Conservation (phyloP, 2,888 invertebrate genomes). For the Zygaena filipendulae region DNA sequence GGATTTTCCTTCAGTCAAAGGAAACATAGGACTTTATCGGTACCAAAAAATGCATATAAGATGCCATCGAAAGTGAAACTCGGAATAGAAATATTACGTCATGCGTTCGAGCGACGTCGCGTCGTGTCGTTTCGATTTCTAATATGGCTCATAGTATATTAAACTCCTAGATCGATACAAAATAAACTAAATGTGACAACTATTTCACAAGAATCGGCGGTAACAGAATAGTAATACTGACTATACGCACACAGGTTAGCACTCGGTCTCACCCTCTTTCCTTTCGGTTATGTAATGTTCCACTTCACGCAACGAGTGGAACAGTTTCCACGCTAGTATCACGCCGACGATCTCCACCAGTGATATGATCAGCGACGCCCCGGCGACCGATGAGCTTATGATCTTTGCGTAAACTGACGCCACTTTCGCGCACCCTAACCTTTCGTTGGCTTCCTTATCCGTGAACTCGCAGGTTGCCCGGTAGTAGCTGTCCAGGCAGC, state of each 20-base stretch:
- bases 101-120: no score
- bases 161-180: no score
- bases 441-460: constrained; percentile 58
- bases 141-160: no score
- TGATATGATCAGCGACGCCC: constrained; percentile 46
- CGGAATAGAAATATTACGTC: no score
- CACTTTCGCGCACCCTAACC: constrained; percentile 59
- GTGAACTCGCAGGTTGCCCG: constrained; percentile 55
- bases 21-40: constrained; percentile 40
- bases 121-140: constrained; percentile 8
- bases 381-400: constrained; percentile 54
- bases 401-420: constrained; percentile 61
- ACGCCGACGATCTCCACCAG: constrained; percentile 46
- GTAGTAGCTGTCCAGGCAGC: constrained; percentile 55
- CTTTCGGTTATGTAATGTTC: constrained; percentile 58
- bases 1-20: constrained; percentile 35
- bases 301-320: constrained; percentile 49
- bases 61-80: constrained; percentile 18
- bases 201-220: constrained; percentile 18
- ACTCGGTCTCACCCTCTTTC: constrained; percentile 60
- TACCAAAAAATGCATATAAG: constrained; percentile 19
- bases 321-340: constrained; percentile 49
- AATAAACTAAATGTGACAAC: constrained; percentile 14
- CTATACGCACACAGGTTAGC: constrained; percentile 28
- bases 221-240: constrained; percentile 23